Conservation (phyloP, 1,140 invertebrate genomes). For the Drosophila rufa region DNA sequence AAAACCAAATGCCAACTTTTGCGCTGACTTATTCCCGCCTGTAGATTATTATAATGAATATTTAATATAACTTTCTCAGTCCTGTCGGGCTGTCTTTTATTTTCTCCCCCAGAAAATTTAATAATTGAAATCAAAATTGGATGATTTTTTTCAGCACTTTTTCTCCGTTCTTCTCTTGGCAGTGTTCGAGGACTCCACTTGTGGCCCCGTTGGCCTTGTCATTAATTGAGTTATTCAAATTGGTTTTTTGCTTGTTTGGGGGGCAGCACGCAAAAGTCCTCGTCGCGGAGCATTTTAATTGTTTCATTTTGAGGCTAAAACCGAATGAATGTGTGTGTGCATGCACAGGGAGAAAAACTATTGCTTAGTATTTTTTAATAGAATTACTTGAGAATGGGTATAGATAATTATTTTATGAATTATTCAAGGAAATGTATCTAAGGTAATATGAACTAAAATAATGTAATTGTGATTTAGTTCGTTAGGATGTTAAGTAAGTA, state of each 20-base stretch:
- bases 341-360: background rate
- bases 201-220: conserved; percentile 38
- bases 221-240: conserved; percentile 74
- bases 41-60: conserved; percentile 79
- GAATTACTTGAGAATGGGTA: too few species aligned
- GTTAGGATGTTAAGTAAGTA: background rate
- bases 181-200: conserved; percentile 27
- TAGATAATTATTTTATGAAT: too few species aligned
- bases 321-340: conserved; percentile 5
- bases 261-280: conserved; percentile 38
- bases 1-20: conserved; percentile 55
- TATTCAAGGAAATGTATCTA: too few species aligned
- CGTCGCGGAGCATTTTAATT: conserved; percentile 58
- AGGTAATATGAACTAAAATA: too few species aligned
- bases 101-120: conserved; percentile 30
- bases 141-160: conserved; percentile 35
- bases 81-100: conserved; percentile 16
- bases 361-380: too few species aligned
- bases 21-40: conserved; percentile 35
- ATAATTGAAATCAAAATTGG: conserved; percentile 62
- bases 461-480: background rate
- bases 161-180: conserved; percentile 26
- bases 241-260: conserved; percentile 34
- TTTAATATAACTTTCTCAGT: conserved; percentile 67
- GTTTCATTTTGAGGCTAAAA: conserved; percentile 51